Percentiles rank a stretch among this genome's conserved stretches.
These are phyloP conservation scores for Epirrhoe alternata DNA, from an alignment of 2,888 invertebrate species.

Conservation along the genomic window DNA sequence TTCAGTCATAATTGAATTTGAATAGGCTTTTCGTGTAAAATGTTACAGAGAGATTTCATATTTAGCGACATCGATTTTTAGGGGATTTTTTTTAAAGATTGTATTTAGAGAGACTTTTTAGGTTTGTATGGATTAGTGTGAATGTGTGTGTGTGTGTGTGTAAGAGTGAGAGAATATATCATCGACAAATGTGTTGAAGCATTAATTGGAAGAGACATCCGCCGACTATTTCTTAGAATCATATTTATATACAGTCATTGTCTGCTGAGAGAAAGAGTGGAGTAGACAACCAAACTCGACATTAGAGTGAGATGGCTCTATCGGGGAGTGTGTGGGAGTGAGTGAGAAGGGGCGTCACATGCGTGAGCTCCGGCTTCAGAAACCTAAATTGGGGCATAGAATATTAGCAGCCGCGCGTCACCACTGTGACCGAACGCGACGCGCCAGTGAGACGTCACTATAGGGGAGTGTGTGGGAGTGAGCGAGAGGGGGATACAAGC, in stretches of 20 bases:
- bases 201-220: background rate
- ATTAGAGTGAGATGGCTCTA: conserved; percentile 1
- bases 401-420: conserved; percentile 87
- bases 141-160: background rate
- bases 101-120: background rate
- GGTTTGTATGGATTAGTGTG: background rate
- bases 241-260: too few species aligned
- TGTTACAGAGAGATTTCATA: background rate
- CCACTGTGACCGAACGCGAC: conserved; percentile 83
- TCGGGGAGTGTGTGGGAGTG: background rate
- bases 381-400: conserved; percentile 97
- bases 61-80: background rate
- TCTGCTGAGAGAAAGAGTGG: too few species aligned
- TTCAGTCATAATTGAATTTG: conserved; percentile 39
- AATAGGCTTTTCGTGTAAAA: conserved; percentile 15
- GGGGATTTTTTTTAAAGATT: background rate
- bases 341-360: conserved; percentile 14
- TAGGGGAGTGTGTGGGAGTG: background rate
- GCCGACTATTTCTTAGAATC: background rate
- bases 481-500: conserved; percentile 27
- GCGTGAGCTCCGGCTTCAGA: conserved; percentile 49
- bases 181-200: too few species aligned
- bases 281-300: too few species aligned
- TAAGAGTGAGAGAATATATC: background rate
- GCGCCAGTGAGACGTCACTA: conserved; percentile 44